These are phyloP conservation scores for Oppia nitens DNA, from an alignment of 1,140 invertebrate genomes.

Conservation along the genomic window DNA sequence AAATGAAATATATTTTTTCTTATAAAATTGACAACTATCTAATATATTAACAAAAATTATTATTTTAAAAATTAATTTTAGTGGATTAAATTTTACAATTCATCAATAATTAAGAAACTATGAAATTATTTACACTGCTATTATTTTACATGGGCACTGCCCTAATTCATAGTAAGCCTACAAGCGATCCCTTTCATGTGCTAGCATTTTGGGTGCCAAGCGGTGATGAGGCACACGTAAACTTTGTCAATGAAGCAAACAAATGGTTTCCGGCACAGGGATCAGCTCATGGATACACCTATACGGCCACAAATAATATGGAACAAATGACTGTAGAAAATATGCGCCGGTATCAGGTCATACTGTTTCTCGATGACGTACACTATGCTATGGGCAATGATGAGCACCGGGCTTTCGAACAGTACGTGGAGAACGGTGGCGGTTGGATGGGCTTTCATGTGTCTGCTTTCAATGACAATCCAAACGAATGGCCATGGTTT, in stretches of 20 bases:
- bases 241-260: background rate
- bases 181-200: too few relatives aligned
- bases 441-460: background rate
- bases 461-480: background rate
- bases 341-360: background rate
- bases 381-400: background rate
- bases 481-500: background rate
- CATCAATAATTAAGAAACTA: too few relatives aligned
- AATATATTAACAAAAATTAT: too few relatives aligned
- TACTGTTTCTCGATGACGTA: background rate
- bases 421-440: background rate
- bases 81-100: too few relatives aligned
- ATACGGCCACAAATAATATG: background rate
- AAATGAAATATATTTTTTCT: too few relatives aligned
- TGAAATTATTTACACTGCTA: too few relatives aligned
- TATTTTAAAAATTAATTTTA: too few relatives aligned
- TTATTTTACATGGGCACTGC: too few relatives aligned
- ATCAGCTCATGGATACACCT: background rate
- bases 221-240: background rate
- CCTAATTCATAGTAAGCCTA: too few relatives aligned
- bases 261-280: background rate
- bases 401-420: background rate
- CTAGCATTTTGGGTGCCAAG: background rate
- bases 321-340: background rate
- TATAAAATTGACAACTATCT: too few relatives aligned